Evolutionary conservation across 2,113 vertebrate genomes (phyloP).

Genomic region (Todiramphus chloris): DNA sequence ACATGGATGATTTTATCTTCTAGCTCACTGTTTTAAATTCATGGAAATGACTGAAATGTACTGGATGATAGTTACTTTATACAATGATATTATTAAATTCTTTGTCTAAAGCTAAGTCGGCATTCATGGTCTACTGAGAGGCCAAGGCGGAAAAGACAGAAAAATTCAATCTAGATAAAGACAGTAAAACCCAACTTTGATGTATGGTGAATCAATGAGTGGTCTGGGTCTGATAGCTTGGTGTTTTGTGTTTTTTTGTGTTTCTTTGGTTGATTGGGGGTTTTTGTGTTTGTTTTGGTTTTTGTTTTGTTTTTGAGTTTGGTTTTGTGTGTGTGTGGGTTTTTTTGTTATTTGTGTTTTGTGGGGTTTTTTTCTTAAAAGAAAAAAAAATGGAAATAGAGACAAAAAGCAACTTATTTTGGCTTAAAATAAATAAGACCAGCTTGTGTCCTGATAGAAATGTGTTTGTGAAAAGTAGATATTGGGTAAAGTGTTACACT

Average conservation of each 20-base stretch:
- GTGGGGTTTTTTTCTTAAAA: not conserved
- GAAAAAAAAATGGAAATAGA: not conserved
- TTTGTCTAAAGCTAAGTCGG: not conserved
- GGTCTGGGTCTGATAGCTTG: not conserved
- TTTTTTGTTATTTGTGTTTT: too few species aligned
- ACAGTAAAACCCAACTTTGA: not conserved
- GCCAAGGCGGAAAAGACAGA: not conserved
- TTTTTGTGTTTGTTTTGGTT: too few species aligned
- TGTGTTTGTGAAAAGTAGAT: not conserved
- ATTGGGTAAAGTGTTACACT: not conserved
- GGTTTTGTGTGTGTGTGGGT: too few species aligned
- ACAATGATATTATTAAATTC: slow-evolving; percentile 1
- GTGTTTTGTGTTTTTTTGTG: too few species aligned
- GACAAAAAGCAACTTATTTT: not conserved
- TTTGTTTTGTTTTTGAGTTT: too few species aligned
- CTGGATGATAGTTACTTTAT: slow-evolving; percentile 24
- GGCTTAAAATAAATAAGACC: not conserved
- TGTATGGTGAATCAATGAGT: not conserved
- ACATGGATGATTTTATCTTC: not conserved
- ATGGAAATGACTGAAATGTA: slow-evolving; percentile 38
- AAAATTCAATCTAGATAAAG: not conserved
- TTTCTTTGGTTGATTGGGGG: too few species aligned
- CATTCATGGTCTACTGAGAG: not conserved
- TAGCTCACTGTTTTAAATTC: slow-evolving; percentile 20
- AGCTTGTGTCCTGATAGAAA: not conserved